Conservation (phyloP, 2,888 invertebrate genomes). For the Caradrina kadenii region DNA sequence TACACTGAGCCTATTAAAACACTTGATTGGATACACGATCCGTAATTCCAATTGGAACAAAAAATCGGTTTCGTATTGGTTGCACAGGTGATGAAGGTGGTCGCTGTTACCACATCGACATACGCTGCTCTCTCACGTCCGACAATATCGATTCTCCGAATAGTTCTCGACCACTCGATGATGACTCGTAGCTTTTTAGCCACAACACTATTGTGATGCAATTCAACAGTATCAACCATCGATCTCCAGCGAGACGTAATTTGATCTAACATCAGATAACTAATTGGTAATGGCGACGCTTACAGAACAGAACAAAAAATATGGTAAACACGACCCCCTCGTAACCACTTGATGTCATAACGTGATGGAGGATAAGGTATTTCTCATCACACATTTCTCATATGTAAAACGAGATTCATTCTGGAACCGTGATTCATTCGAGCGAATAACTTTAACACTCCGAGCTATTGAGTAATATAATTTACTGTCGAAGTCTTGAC, state of each 20-base stretch:
- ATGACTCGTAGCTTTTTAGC: constrained; percentile 77
- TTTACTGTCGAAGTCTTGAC: constrained; percentile 76
- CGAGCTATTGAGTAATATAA: constrained; percentile 72
- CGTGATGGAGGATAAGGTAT: constrained; percentile 64
- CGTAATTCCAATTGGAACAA: constrained; percentile 43
- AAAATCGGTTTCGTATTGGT: constrained; percentile 52
- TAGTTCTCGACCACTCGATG: constrained; percentile 63
- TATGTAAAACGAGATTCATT: constrained; percentile 57
- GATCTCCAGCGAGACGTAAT: constrained; percentile 71
- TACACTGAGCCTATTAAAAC: constrained; percentile 41
- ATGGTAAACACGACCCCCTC: constrained; percentile 68
- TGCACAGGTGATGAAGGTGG: constrained; percentile 51
- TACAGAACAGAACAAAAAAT: constrained; percentile 76
- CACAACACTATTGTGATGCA: constrained; percentile 76
- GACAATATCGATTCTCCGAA: constrained; percentile 66
- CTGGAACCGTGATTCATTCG: constrained; percentile 68
- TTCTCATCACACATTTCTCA: constrained; percentile 58
- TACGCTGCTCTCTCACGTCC: constrained; percentile 55
- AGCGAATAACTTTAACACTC: constrained; percentile 68
- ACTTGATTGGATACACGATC: constrained; percentile 48
- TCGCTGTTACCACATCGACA: constrained; percentile 47
- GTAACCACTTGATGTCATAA: constrained; percentile 63
- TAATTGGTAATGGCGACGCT: constrained; percentile 82
- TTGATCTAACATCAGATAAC: constrained; percentile 82
- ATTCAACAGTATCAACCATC: constrained; percentile 68